Conservation (phyloP, 2,888 invertebrate species). For the Megaustenia siamemsis region DNA sequence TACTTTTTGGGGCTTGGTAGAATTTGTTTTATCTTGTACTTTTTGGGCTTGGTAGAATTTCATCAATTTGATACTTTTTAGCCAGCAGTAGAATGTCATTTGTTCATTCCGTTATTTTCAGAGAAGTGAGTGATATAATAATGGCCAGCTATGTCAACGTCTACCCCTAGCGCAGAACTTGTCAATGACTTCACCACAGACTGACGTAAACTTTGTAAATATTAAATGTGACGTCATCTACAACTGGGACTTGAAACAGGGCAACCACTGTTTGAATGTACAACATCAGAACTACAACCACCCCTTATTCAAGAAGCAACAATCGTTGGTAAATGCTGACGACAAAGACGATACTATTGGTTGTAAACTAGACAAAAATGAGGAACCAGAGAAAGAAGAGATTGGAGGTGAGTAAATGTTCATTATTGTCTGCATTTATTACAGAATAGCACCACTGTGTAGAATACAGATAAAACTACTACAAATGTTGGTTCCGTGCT, state of each 20-base stretch:
- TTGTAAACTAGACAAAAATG: background rate
- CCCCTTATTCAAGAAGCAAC: background rate
- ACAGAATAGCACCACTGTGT: no score
- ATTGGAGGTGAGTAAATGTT: background rate
- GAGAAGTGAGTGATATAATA: background rate
- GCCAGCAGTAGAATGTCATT: background rate
- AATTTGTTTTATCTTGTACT: background rate
- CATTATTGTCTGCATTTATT: no score
- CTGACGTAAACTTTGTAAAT: slow-evolving; percentile 70
- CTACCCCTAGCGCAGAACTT: slow-evolving; percentile 60
- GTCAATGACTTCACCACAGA: slow-evolving; percentile 66
- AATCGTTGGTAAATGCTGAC: slow-evolving; percentile 24
- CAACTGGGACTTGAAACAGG: background rate
- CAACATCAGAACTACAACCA: slow-evolving; percentile 14
- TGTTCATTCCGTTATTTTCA: background rate
- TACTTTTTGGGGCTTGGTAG: no score
- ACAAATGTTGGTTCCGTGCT: no score
- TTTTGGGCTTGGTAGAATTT: no score
- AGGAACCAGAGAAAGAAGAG: background rate
- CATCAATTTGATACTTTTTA: background rate
- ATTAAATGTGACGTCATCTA: slow-evolving; percentile 41
- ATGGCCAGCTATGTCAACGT: slow-evolving; percentile 50
- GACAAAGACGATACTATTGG: slow-evolving; percentile 44
- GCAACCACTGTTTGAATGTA: slow-evolving; percentile 25
- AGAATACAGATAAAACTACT: no score